These are phyloP conservation scores for Agelaius phoeniceus DNA, from an alignment of 2,113 vertebrate genomes.

Conservation along the genomic window DNA sequence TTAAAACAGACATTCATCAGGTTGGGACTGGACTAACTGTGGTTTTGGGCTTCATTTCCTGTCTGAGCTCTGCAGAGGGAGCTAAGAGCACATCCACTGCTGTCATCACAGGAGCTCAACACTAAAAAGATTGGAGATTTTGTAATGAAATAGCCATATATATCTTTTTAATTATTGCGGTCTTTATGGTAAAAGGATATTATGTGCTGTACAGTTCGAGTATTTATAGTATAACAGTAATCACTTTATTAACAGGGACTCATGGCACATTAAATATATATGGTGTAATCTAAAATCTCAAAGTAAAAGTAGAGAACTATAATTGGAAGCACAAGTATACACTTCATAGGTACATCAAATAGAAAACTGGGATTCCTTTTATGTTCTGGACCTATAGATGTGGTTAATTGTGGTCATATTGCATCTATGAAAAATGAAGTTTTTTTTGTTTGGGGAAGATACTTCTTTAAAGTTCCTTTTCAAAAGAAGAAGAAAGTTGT, in stretches of 20 bases:
- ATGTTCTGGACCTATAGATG: background rate
- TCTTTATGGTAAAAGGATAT: background rate
- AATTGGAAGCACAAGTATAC: background rate
- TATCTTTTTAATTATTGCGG: background rate
- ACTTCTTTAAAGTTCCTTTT: background rate
- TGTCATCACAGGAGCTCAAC: background rate
- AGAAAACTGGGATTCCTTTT: background rate
- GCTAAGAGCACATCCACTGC: background rate
- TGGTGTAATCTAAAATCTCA: background rate
- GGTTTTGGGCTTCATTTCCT: background rate
- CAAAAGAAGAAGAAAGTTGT: background rate
- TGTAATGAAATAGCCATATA: background rate
- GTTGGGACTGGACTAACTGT: background rate
- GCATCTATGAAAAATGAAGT: background rate
- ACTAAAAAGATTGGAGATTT: background rate
- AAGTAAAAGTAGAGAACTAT: background rate
- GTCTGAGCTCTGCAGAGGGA: conserved; percentile 35
- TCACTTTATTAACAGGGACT: background rate
- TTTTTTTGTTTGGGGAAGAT: background rate
- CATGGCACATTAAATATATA: background rate
- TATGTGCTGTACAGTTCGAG: background rate
- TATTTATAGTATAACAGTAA: background rate
- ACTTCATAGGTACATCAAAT: background rate
- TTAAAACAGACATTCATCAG: background rate
- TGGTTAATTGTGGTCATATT: background rate